phyloP scores from a whole-genome alignment of 2,797 vertebrate species.

The Anguilla marmorata region DNA sequence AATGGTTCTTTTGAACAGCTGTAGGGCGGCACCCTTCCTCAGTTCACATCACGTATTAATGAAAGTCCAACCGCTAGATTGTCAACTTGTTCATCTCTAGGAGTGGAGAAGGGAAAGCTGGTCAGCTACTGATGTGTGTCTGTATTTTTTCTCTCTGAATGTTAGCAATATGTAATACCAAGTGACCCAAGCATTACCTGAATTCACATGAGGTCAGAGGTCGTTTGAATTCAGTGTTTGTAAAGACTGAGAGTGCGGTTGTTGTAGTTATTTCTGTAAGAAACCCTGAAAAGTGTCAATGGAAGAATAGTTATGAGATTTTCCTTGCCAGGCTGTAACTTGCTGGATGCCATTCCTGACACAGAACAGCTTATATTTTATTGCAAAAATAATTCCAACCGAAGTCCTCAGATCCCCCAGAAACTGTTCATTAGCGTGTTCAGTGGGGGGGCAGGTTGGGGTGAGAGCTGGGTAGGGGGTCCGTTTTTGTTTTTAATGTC shows the following conservation, averaged over 20 bases:
- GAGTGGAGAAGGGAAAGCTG: not conserved
- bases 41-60: not conserved
- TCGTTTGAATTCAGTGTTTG: not conserved
- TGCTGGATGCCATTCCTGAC: not conserved
- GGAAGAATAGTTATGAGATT: not conserved
- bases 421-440: too few species aligned
- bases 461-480: too few species aligned
- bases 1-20: not conserved
- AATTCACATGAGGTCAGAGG: not conserved
- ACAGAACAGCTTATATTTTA: not conserved
- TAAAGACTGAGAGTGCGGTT: not conserved
- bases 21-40: not conserved
- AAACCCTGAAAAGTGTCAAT: not conserved
- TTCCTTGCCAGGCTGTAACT: not conserved
- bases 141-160: not conserved
- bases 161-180: not conserved
- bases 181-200: not conserved
- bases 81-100: not conserved
- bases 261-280: not conserved
- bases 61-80: not conserved
- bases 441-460: too few species aligned
- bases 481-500: not conserved
- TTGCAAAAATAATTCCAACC: not conserved
- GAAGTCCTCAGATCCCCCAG: too few species aligned
- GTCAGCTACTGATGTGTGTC: not conserved